These are phyloP conservation scores for Erythrocercus mccallii DNA, from an alignment of 2,113 vertebrate species.

Conservation along the genomic window DNA sequence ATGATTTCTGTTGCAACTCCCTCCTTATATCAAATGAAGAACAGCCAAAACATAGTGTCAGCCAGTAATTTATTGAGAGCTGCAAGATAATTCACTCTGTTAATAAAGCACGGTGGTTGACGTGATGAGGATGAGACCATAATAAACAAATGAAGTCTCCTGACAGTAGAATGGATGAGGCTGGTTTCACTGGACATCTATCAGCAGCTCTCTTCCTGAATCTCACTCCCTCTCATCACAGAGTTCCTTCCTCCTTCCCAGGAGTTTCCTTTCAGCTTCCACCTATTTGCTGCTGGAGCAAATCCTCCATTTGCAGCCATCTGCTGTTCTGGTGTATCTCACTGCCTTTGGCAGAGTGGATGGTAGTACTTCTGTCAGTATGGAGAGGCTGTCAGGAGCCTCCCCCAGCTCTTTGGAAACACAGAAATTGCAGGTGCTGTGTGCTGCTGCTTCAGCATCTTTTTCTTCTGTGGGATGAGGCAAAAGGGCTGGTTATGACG, in stretches of 20 bases:
- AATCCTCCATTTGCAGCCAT: neutral
- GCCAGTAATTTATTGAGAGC: neutral
- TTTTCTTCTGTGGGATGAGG: neutral
- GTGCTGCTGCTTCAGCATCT: neutral
- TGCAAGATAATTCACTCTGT: neutral
- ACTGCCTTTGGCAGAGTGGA: neutral
- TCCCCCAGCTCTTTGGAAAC: neutral
- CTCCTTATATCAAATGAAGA: neutral
- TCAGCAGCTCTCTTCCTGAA: neutral
- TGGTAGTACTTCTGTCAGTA: neutral
- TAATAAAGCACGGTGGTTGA: neutral
- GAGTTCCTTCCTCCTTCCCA: neutral
- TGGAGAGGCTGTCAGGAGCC: neutral
- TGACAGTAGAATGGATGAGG: neutral
- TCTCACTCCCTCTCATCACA: neutral
- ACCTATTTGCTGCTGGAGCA: neutral
- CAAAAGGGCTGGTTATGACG: neutral
- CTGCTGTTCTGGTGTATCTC: neutral
- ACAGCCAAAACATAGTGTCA: neutral
- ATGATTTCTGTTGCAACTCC: neutral
- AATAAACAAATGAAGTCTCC: neutral
- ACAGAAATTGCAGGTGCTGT: neutral
- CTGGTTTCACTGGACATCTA: neutral
- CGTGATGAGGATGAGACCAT: neutral
- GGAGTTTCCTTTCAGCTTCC: neutral